Evolutionary conservation across 2,113 vertebrate species (phyloP).

Genomic region (Cyanoramphus novaezelandiae): DNA sequence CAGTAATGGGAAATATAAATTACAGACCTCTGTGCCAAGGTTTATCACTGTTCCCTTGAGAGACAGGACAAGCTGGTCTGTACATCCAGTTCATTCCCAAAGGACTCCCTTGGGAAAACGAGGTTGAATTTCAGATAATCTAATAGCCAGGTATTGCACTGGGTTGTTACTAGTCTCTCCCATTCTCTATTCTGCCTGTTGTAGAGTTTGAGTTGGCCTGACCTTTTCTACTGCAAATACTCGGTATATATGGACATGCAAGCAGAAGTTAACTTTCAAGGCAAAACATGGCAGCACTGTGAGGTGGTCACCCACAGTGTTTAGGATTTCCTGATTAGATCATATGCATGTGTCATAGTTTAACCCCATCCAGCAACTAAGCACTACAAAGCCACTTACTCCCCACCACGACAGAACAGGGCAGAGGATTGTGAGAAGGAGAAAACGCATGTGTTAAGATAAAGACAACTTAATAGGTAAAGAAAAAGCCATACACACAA

Average conservation of each 20-base stretch:
- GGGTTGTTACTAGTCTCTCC: background rate
- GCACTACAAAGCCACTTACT: background rate
- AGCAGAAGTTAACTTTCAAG: background rate
- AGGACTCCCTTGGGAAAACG: background rate
- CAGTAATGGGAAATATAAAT: background rate
- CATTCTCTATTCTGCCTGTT: background rate
- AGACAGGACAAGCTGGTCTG: background rate
- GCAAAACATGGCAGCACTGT: background rate
- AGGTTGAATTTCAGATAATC: background rate
- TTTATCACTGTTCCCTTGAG: background rate
- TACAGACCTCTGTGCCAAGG: background rate
- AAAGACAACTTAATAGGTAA: background rate
- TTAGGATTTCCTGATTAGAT: background rate
- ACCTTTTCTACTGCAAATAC: background rate
- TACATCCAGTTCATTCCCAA: background rate
- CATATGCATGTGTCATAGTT: accelerated
- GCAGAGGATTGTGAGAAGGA: background rate
- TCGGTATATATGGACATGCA: too few relatives aligned
- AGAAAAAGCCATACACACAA: background rate
- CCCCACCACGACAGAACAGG: background rate
- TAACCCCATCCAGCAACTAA: background rate
- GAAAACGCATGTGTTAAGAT: background rate
- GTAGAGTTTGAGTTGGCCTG: background rate
- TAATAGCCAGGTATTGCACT: background rate
- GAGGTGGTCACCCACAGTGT: background rate